Evolutionary conservation across 2,797 vertebrate genomes (phyloP).

Genomic region (Paramormyrops hopkinsi): DNA sequence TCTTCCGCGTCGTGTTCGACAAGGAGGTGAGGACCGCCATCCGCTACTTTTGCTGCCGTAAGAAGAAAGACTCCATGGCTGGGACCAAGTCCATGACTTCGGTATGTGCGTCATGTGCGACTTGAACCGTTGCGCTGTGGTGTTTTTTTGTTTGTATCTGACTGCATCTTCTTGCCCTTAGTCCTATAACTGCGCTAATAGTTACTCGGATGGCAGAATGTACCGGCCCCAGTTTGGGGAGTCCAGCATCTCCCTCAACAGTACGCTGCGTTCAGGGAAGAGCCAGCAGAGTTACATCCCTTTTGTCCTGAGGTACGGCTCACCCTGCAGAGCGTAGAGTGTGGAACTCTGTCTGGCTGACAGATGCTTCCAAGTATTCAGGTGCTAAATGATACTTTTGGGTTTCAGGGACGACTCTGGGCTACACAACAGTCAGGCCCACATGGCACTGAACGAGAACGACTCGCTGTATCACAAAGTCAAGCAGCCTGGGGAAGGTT

Average conservation of each 20-base stretch:
- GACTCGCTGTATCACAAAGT: conserved; percentile 65
- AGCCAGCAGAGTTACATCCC: conserved; percentile 92
- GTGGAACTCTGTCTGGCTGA: neutral
- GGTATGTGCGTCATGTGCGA: conserved; percentile 56
- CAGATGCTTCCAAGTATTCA: neutral
- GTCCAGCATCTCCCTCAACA: conserved; percentile 79
- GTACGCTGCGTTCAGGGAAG: conserved; percentile 79
- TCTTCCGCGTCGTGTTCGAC: conserved; percentile 81
- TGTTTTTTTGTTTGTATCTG: neutral
- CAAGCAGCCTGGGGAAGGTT: conserved; percentile 70
- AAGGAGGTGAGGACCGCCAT: conserved; percentile 81
- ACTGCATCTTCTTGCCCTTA: conserved; percentile 35
- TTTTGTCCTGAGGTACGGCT: conserved; percentile 74
- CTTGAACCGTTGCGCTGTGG: neutral
- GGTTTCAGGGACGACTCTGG: conserved; percentile 74
- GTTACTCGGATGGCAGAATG: conserved; percentile 68
- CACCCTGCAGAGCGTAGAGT: neutral
- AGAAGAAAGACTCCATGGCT: conserved; percentile 62
- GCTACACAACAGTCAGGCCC: conserved; percentile 68
- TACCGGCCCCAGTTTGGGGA: conserved; percentile 77
- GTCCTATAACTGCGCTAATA: conserved; percentile 72
- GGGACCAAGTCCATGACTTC: conserved; percentile 78
- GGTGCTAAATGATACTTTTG: neutral
- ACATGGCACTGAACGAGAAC: conserved; percentile 62
- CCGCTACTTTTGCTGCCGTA: conserved; percentile 72